Conservation (phyloP, 1,140 invertebrate genomes). For the Stegodyphus dumicola region DNA sequence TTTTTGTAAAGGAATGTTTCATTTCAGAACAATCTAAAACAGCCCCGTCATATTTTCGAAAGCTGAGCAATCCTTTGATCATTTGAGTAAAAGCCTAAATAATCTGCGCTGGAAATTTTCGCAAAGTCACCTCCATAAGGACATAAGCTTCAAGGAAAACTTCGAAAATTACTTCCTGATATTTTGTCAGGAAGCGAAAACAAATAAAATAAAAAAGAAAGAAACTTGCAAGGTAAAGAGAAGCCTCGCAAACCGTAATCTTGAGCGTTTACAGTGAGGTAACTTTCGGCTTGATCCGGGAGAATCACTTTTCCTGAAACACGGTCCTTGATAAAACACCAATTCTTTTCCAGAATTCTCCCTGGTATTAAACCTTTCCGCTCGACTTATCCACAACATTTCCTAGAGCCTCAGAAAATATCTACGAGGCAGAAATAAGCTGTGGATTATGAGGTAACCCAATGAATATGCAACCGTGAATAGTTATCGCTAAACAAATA, state of each 20-base stretch:
- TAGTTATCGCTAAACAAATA: no score
- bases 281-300: not conserved
- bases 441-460: slow-evolving; percentile 4
- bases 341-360: slow-evolving; percentile 3
- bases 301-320: slow-evolving; percentile 20
- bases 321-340: slow-evolving; percentile 28
- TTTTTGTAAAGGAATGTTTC: no score
- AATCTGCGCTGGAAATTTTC: not conserved
- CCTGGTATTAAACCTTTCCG: not conserved
- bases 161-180: slow-evolving; percentile 51
- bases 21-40: no score
- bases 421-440: slow-evolving; percentile 11
- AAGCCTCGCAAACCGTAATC: not conserved
- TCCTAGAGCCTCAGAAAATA: slow-evolving; percentile 7
- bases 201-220: slow-evolving; percentile 9
- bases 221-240: slow-evolving; percentile 24
- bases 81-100: not conserved
- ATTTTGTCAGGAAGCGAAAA: slow-evolving; percentile 16
- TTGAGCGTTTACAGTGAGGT: no score
- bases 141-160: slow-evolving; percentile 47
- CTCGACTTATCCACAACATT: slow-evolving; percentile 30
- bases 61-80: no score
- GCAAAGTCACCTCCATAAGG: slow-evolving; percentile 9
- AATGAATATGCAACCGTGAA: slow-evolving; percentile 24
- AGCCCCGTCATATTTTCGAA: no score